Conservation (phyloP, 2,888 invertebrate species). For the Trissoscelio sp. region DNA sequence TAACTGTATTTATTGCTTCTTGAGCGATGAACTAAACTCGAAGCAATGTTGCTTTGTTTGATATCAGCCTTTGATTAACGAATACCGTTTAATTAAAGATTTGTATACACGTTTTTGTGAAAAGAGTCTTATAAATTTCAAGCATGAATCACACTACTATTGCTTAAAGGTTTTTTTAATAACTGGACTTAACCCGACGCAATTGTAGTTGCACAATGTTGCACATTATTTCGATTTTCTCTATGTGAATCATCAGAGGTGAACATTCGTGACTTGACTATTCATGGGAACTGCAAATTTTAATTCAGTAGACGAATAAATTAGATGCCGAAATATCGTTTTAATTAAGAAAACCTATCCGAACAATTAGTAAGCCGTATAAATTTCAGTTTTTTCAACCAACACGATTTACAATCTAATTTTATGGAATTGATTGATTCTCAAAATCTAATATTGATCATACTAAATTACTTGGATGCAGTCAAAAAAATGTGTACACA, state of each 20-base stretch:
- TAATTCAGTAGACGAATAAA: too few relatives aligned
- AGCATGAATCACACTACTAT: background rate
- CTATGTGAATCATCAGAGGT: background rate
- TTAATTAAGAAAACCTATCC: too few relatives aligned
- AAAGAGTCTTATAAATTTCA: background rate
- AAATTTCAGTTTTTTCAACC: too few relatives aligned
- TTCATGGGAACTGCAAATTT: too few relatives aligned
- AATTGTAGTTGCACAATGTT: background rate
- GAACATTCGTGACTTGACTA: background rate
- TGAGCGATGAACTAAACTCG: conserved; percentile 5
- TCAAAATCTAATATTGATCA: too few relatives aligned
- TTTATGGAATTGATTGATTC: too few relatives aligned
- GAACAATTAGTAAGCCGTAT: too few relatives aligned
- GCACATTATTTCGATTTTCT: background rate
- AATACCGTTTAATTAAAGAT: background rate
- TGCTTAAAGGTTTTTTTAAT: background rate
- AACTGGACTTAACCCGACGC: background rate
- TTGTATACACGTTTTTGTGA: background rate
- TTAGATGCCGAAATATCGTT: too few relatives aligned
- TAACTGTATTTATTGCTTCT: background rate
- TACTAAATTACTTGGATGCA: too few relatives aligned
- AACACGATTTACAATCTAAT: too few relatives aligned
- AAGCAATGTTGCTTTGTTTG: conserved; percentile 2
- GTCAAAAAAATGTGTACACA: too few relatives aligned
- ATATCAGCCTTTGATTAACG: conserved; percentile 6